Conservation (phyloP, 1,140 invertebrate genomes). For the Caerostris darwini region DNA sequence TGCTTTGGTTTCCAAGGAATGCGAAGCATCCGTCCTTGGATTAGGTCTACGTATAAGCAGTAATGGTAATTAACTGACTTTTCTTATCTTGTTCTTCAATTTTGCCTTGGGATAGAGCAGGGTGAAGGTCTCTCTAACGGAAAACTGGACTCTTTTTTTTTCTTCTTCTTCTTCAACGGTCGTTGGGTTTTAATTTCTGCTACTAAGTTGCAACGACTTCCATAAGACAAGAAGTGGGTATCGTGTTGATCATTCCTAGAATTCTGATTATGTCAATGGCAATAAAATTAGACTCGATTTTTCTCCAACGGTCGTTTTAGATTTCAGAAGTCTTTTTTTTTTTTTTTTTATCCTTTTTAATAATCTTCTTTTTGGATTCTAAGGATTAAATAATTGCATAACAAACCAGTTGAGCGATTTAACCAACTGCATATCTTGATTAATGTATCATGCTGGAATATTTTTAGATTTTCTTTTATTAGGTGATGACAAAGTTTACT, state of each 20-base stretch:
- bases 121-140: constrained; percentile 55
- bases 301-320: constrained; percentile 13
- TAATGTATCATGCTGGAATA: not conserved
- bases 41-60: constrained; percentile 65
- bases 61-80: constrained; percentile 69
- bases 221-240: not conserved
- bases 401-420: not conserved
- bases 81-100: constrained; percentile 51
- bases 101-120: constrained; percentile 40
- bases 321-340: not conserved
- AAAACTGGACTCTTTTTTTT: constrained; percentile 13
- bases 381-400: too few species aligned
- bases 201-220: constrained; percentile 10
- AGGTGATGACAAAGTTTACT: too few species aligned
- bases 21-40: constrained; percentile 59
- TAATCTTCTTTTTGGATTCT: too few species aligned
- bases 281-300: not conserved
- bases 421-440: not conserved
- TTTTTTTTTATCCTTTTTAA: not conserved
- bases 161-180: constrained; percentile 19
- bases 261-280: not conserved
- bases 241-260: not conserved
- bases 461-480: not conserved
- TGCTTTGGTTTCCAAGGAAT: constrained; percentile 48
- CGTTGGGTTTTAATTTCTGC: constrained; percentile 9